Evolutionary conservation across 2,797 vertebrate genomes (phyloP).

Genomic region (Mormyrops boulengeri): DNA sequence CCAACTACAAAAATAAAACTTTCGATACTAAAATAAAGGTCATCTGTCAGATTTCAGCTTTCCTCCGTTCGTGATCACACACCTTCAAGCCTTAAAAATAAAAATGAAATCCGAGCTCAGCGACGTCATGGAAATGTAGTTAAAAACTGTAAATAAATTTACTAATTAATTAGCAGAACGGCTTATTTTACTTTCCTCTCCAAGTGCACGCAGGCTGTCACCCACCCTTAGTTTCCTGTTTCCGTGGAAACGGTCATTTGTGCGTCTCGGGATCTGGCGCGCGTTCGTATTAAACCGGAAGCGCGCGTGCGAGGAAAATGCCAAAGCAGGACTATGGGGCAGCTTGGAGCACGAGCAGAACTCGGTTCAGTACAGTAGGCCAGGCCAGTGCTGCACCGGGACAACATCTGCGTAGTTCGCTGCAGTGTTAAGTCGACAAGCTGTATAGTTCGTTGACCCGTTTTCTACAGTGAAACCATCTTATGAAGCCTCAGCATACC

Average conservation of each 20-base stretch:
- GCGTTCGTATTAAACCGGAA: background rate
- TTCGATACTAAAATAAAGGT: conserved; percentile 23
- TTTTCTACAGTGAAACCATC: background rate
- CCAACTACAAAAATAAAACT: conserved; percentile 25
- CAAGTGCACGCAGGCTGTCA: background rate
- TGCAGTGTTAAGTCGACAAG: background rate
- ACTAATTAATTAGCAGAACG: background rate
- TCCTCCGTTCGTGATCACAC: background rate
- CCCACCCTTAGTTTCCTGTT: background rate
- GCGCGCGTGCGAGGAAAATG: background rate
- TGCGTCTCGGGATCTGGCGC: background rate
- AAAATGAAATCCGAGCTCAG: background rate
- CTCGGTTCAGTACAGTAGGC: background rate
- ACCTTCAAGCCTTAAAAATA: background rate
- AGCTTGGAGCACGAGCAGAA: background rate
- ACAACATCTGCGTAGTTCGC: background rate
- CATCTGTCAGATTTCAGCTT: background rate
- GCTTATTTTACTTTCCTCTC: background rate
- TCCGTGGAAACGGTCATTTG: background rate
- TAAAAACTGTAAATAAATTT: background rate
- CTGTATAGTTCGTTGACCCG: background rate
- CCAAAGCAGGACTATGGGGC: background rate
- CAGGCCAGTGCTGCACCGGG: background rate
- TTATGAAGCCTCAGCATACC: background rate
- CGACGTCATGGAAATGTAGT: background rate